Evolutionary conservation across 2,113 vertebrate species (phyloP).

Genomic region (Corynorhinus townsendii): DNA sequence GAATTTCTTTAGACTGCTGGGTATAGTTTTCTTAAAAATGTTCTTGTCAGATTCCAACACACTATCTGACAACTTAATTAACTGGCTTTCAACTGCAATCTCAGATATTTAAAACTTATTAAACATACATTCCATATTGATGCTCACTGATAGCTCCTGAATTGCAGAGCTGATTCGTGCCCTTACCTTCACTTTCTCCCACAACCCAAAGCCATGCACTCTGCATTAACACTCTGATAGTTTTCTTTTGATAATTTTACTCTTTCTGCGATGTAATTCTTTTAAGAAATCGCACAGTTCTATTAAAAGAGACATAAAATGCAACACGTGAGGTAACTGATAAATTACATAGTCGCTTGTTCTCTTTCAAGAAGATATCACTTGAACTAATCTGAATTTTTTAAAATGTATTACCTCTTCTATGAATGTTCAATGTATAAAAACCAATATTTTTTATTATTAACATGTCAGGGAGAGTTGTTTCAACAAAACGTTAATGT

Average conservation of each 20-base stretch:
- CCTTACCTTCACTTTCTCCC: constrained; percentile 75
- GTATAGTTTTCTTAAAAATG: constrained; percentile 88
- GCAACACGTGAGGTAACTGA: constrained; percentile 66
- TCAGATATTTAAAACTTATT: constrained; percentile 90
- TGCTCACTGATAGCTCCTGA: constrained; percentile 82
- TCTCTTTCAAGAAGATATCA: constrained; percentile 73
- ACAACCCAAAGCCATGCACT: constrained; percentile 75
- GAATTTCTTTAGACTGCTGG: constrained; percentile 88
- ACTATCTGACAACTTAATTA: constrained; percentile 90
- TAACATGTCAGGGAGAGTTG: constrained; percentile 71
- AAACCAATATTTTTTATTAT: constrained; percentile 56
- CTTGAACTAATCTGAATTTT: constrained; percentile 65
- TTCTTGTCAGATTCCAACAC: constrained; percentile 89
- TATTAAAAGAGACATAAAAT: constrained; percentile 76
- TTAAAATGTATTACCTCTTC: constrained; percentile 63
- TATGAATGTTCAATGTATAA: constrained; percentile 62
- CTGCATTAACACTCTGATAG: constrained; percentile 72
- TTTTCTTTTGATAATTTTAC: constrained; percentile 71
- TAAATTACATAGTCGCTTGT: constrained; percentile 75
- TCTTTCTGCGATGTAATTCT: constrained; percentile 74
- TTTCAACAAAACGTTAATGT: constrained; percentile 81
- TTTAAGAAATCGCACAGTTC: constrained; percentile 71
- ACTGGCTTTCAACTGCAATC: constrained; percentile 89
- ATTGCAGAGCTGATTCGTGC: constrained; percentile 75
- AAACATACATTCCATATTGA: constrained; percentile 87